A percentile compares a stretch with the other conserved stretches of the same genome.
Conservation (phyloP, 2,888 invertebrate species). For the Epinotia ramella region DNA sequence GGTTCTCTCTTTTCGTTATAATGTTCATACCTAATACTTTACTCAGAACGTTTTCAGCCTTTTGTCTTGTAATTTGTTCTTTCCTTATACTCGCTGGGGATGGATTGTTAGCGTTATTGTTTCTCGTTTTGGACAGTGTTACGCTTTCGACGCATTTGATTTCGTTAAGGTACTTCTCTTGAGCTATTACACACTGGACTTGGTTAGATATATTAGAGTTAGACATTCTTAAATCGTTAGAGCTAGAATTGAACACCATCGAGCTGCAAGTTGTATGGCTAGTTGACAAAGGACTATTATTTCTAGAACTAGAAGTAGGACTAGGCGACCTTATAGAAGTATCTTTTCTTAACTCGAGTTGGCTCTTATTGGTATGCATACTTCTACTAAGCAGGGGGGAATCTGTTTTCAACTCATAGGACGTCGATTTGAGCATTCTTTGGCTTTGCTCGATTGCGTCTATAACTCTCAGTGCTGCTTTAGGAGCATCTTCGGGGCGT, state of each 20-base stretch:
- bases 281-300: constrained; percentile 79
- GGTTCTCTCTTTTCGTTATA: constrained; percentile 75
- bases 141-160: constrained; percentile 81
- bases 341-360: constrained; percentile 77
- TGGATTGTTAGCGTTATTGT: constrained; percentile 63
- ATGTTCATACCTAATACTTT: constrained; percentile 82
- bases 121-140: constrained; percentile 74
- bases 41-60: constrained; percentile 79
- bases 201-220: constrained; percentile 80
- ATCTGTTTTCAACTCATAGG: constrained; percentile 79
- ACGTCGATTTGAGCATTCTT: constrained; percentile 80
- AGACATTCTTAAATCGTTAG: constrained; percentile 80
- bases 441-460: constrained; percentile 82
- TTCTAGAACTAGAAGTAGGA: constrained; percentile 81
- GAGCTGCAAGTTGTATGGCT: constrained; percentile 84
- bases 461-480: constrained; percentile 78
- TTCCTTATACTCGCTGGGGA: constrained; percentile 74
- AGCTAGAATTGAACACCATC: constrained; percentile 83
- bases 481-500: constrained; percentile 80
- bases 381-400: constrained; percentile 73
- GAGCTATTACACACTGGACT: constrained; percentile 83
- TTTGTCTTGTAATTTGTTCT: constrained; percentile 79
- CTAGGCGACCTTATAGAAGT: constrained; percentile 76
- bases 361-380: constrained; percentile 70
- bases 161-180: constrained; percentile 82